Evolutionary conservation across 1,140 invertebrate genomes (phyloP), one percentile per base, ranked within the genome.

Genomic region (Octopus sinensis): DNA sequence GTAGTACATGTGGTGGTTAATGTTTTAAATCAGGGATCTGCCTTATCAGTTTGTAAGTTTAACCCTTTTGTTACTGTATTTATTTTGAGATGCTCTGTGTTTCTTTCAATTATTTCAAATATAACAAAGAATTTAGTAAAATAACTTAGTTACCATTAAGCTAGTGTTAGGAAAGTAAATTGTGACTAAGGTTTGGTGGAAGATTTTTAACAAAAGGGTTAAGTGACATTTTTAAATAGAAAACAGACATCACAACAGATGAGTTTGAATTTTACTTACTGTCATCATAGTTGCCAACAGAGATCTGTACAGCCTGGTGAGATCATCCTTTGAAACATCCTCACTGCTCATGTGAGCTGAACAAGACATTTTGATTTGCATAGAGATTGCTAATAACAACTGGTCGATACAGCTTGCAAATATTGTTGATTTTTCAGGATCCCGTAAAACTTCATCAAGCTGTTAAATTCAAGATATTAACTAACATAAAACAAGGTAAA

Each of bases 321-420:
- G 89, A 83, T 92, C 90, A 17, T 90, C 88, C 68, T 90, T 88
- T 53, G 88, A 83, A 17, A 90, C 89, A 62, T 86, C 87, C 68
- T 88, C 87, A 83, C 91, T 90, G n/a, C 85, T 86, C 88, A 92
- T 90, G 86, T 92, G 89, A 83, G 90, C 90, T 80, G 90, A 84
- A 93, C 91, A 86, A 92, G 91, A 88, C 84, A 91, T 88, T 81
- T 94, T 93, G 81, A 96, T 91, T 89, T 96, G 95, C 88, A 94
- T 92, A 79, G 93, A 93, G 81, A 94, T 92, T 0, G 94, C 93
- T 78, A 92, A 88, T 73, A 96, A 91, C 23, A 96, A 92, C 85
- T 95, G 94, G 87, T 96, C 94, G 86, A 96, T 94, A 87, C 94
- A 92, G 53, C 87, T 84, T 12, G 79, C 81, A 86, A 92, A 83